A percentile compares a stretch with the other conserved stretches of the same genome.
These are phyloP conservation scores for Palythoa grandis DNA, from an alignment of 92 coral and sea anemone genomes.

Conservation along the genomic window DNA sequence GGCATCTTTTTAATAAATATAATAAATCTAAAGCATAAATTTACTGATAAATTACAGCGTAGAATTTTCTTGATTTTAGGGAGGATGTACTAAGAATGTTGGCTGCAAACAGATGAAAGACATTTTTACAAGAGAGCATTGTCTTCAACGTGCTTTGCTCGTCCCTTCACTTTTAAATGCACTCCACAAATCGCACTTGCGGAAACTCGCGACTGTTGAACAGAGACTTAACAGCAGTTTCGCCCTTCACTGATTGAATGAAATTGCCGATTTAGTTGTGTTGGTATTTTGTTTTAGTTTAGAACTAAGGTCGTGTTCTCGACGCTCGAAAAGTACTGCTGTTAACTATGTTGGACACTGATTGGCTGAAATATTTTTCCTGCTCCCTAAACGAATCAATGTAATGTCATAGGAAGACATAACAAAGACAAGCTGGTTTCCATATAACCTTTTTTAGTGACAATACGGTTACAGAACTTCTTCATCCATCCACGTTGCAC, in stretches of 20 bases:
- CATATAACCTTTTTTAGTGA: too few relatives aligned
- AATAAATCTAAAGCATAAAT: background rate
- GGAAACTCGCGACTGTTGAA: conserved; percentile 12
- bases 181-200: background rate
- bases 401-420: too few relatives aligned
- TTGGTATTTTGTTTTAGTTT: too few relatives aligned
- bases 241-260: background rate
- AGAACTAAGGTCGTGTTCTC: too few relatives aligned
- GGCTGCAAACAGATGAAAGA: conserved; percentile 43
- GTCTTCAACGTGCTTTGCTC: conserved; percentile 4
- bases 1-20: background rate
- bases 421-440: too few relatives aligned
- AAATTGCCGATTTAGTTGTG: too few relatives aligned
- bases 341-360: too few relatives aligned
- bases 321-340: too few relatives aligned
- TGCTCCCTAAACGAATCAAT: too few relatives aligned
- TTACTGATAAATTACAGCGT: conserved; percentile 16
- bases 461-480: too few relatives aligned
- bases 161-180: background rate
- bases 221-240: background rate
- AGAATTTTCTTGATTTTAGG: conserved; percentile 45
- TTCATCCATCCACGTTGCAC: too few relatives aligned
- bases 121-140: conserved; percentile 18
- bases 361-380: too few relatives aligned
- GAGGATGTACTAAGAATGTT: conserved; percentile 33